Base-by-base conservation (phyloP, 2,888 invertebrate species). In the Colletes collaris region DNA sequence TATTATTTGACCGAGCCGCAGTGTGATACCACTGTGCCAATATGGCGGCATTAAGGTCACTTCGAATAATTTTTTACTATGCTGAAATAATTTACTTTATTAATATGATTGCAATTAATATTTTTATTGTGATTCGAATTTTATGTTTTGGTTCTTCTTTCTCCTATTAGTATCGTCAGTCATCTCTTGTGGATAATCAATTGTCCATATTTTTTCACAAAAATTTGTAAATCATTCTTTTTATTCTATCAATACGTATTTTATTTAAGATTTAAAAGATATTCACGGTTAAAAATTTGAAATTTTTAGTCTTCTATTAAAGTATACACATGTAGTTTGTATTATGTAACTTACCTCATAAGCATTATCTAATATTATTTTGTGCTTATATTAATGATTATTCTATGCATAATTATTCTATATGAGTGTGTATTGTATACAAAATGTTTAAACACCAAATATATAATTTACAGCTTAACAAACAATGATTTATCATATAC, bases 21-120 rank as follows among this genome's bases (percentile, higher is more conserved):
- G 65, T 71, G 60, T 69, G 74, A 70, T 66, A 80, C 79, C 62
- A 83, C 85, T 81, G 84, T 82, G 76, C 87, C 89, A 91, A 91
- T 74, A 91, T 91, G 91, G 91, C 91, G 86, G 87, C 83, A 73
- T 77, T 79, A 78, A 83, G 76, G 84, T 81, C 81, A 79, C 65
- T 72, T 72, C 59, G 63, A 77, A 60, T 77, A 74, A 68, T 70
- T 73, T 80, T 80, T 82, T 13, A 16, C 27, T 70, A n/a, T 7
- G 50, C 8, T 2, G 37, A 46, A 63, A 73, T 56, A 1, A 69
- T 58, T 68, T 56, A 1, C 66, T 58, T 68, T 58, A 27, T 3
- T 13, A n/a, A 6, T 35, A 27, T 3, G 35, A 44, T 35, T 56
- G 4, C 8, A 19, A 46, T 52, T 8, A 11, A 19, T 59, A 19